Evolutionary conservation across 2,113 vertebrate genomes (phyloP), one percentile per base, ranked within the genome.

Genomic region (Rafetus swinhoei): DNA sequence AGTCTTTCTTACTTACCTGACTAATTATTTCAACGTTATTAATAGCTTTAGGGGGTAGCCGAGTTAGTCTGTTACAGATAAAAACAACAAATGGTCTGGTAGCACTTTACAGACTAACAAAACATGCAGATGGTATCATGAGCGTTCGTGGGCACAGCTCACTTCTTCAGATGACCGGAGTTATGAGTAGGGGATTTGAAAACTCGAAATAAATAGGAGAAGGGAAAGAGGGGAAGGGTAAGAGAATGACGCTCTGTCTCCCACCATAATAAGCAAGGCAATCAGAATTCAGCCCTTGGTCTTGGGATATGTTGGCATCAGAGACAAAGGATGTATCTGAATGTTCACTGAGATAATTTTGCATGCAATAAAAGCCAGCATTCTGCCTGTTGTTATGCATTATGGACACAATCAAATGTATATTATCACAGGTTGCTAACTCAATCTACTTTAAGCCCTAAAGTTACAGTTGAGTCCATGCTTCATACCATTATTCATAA

Each of bases 341-440:
- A 35, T 18, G 13, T 53, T 72, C 45, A 11, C 72, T 93, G 60
- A 79, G 39, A 92, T 60, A 18, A 4, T 45, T 16, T 29, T 60
- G 35, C 3, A 1, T 2, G 19, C 10, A 82, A 11, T 6, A 1
- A 27, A 69, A 85, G 55, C 35, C 74, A 80, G 0, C 4, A 2
- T 55, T 35, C 32, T 32, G 24, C n/a, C 62, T 57, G 27, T 0
- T 83, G 52, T 4, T 85, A 88, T 24, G 39, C 18, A 24, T 54
- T 27, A 25, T 60, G 22, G 59, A 60, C 24, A 25, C 10, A 60
- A 25, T n/a, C 65, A 69, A 16, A 69, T 29, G 3, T 65, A 69
- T 18, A 69, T 69, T 19, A 0, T 18, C 7, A 29, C 32, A 83
- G 53, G 90, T 53, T 39, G 79, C 3, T 13, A 9, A 32, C 22